phyloP scores from a whole-genome alignment of 1,140 invertebrate genomes.

The Ooceraea biroi region DNA sequence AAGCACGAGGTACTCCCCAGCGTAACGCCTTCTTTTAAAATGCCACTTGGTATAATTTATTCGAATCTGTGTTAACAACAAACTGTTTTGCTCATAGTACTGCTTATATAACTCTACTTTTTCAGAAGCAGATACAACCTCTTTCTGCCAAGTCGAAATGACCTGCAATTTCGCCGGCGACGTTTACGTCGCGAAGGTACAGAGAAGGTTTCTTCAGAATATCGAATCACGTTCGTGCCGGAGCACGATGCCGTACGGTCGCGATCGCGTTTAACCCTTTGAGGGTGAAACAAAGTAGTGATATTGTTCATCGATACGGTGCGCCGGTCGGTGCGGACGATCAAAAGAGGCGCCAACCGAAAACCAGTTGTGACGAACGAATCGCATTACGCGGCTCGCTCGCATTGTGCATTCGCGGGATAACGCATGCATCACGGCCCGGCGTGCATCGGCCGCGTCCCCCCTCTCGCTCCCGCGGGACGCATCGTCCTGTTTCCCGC shows the following conservation, averaged over 20 bases:
- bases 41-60: not conserved
- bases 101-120: not conserved
- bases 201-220: not conserved
- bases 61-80: not conserved
- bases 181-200: not conserved
- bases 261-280: conserved; percentile 49
- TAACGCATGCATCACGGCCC: conserved; percentile 49
- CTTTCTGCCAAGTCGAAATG: not conserved
- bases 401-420: conserved; percentile 49
- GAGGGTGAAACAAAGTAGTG: conserved; percentile 37
- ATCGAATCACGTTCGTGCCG: conserved; percentile 9
- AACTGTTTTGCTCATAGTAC: too few relatives aligned
- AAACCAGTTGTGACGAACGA: conserved; percentile 56
- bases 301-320: conserved; percentile 48
- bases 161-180: not conserved
- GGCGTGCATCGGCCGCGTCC: conserved; percentile 4
- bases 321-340: conserved; percentile 1
- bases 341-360: conserved; percentile 56
- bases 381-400: conserved; percentile 56
- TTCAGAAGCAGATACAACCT: not conserved
- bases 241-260: not conserved
- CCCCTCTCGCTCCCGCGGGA: conserved; percentile 19
- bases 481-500: conserved; percentile 16
- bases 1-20: not conserved
- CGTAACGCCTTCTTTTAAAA: conserved; percentile 1